Evolutionary conservation across 1,140 invertebrate species (phyloP), one percentile per base, ranked within the genome.

Genomic region (Sitobion miscanthi): DNA sequence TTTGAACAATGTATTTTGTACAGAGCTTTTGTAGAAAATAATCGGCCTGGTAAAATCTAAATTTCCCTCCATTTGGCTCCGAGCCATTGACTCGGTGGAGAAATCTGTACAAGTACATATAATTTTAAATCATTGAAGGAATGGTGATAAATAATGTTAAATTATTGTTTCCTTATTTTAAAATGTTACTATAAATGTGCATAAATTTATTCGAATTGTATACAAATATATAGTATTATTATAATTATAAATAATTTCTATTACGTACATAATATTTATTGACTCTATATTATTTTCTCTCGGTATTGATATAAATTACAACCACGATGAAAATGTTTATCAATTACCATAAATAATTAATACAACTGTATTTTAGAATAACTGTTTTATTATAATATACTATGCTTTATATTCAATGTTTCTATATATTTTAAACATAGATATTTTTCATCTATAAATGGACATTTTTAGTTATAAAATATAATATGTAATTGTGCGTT

Each of bases 11-110:
- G 30, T 14, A 49, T 47, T 86, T 86, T 86, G 9, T 45, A 47
- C 25, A 42, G 85, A n/a, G 38, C 38, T 86, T 47, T 47, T 86
- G 25, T 86, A 42, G 25, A 86, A 86, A 86, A 86, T 86, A 86
- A 49, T 86, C 45, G 85, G 85, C 45, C 85, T 86, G 45, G 42
- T 49, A 88, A 88, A 88, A 88, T 88, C 47, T 88, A 52, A 52
- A 52, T 88, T 35, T 35, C 45, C n/a, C 47, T 35, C n/a, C 8
- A 52, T 88, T 88, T 88, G 86, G 86, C 30, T 49, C 47, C 20
- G 47, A 88, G 47, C 86, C 86, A 88, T 52, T 88, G 45, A 52
- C 5, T 86, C 8, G 4, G 30, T 9, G 30, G 20, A 52, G 6
- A 8, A 35, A 88, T 52, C 17, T 52, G 86, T 30, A 25, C 83